A percentile compares a stretch with the other conserved stretches of the same genome.
phyloP scores from a whole-genome alignment of 2,888 invertebrate species.

The Lomographa bimaculata region DNA sequence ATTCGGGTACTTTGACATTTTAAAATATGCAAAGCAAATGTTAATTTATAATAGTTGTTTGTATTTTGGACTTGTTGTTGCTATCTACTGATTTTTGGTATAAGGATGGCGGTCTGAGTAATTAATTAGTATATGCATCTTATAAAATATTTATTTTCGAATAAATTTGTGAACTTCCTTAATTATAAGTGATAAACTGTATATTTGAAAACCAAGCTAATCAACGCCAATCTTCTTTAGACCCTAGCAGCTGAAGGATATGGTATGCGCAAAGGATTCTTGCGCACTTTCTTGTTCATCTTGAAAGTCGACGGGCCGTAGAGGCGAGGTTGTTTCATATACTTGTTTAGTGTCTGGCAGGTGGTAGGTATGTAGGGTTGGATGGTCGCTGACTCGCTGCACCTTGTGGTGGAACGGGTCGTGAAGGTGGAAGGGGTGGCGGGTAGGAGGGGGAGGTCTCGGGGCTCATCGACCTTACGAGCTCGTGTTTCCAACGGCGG shows the following conservation, averaged over 20 bases:
- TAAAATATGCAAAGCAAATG: too few relatives aligned
- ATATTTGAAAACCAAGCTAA: too few relatives aligned
- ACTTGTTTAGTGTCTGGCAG: constrained; percentile 76
- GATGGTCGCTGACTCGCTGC: constrained; percentile 69
- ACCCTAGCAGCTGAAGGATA: constrained; percentile 9
- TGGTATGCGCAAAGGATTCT: constrained; percentile 18
- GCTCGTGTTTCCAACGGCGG: constrained; percentile 51
- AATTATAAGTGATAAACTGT: too few relatives aligned
- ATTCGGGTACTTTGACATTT: too few relatives aligned
- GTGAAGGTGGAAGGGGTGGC: constrained; percentile 41
- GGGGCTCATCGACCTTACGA: constrained; percentile 73
- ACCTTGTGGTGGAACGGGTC: constrained; percentile 79
- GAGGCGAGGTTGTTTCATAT: constrained; percentile 51
- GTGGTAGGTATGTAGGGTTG: constrained; percentile 79
- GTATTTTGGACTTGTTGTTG: too few relatives aligned
- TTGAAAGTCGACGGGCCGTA: constrained; percentile 45
- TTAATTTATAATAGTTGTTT: too few relatives aligned
- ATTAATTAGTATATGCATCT: too few relatives aligned
- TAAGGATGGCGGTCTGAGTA: too few relatives aligned
- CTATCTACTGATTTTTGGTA: too few relatives aligned
- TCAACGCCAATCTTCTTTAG: too few relatives aligned
- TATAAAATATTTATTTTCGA: too few relatives aligned
- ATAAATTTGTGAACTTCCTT: too few relatives aligned
- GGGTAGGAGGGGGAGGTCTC: constrained; percentile 41
- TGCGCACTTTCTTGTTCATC: constrained; percentile 31